Evolutionary conservation across 2,113 vertebrate genomes (phyloP), one percentile per base, ranked within the genome.

Genomic region (Sinocyclocheilus maitianheensis): DNA sequence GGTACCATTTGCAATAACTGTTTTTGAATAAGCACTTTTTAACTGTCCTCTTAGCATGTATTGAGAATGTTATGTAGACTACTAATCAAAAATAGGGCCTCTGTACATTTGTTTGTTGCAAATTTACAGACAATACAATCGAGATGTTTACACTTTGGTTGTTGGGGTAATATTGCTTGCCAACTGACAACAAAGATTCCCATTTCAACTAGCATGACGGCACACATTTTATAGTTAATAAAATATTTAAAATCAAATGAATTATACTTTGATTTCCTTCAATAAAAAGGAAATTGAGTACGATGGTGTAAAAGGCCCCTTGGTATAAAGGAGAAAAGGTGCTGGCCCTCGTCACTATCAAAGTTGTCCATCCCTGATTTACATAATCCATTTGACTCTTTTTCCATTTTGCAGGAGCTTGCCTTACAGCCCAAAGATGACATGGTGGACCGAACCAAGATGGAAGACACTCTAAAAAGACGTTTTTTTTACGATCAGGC

Each of bases 401-500:
- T 46, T 46, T 46, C 9, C 2, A 46, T 46, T 46, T 46, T 10
- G 43, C 9, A 10, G 43, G 43, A 46, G 43, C 43, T 46, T 91
- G 87, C 98, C 22, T 90, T 99, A 75, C 97, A 99, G 93, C 96
- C 98, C 91, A 97, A 98, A 95, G 98, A 99, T 94, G 98, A 98
- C 88, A 92, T 98, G 0, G 94, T 99, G 71, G 98, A 99, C 95
- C 94, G 98, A 93, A 89, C 91, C 80, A 99, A 99, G 93, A 97
- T 99, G 98, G 98, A 99, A 90, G 98, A 99, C 72, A 98, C 98
- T 1, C 93, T 99, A 58, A 99, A 99, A 90, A 96, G 98, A 87
- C 95, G 98, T 24, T 99, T 99, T 94, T 99, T 99, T 91, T 99
- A 99, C 0, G 98, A 99, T 86, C 98, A 99, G 91, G 98, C 98